Percentiles rank a stretch among this genome's conserved stretches.
Conservation (phyloP, 1,140 invertebrate genomes). For the Megalonaias nervosa region DNA sequence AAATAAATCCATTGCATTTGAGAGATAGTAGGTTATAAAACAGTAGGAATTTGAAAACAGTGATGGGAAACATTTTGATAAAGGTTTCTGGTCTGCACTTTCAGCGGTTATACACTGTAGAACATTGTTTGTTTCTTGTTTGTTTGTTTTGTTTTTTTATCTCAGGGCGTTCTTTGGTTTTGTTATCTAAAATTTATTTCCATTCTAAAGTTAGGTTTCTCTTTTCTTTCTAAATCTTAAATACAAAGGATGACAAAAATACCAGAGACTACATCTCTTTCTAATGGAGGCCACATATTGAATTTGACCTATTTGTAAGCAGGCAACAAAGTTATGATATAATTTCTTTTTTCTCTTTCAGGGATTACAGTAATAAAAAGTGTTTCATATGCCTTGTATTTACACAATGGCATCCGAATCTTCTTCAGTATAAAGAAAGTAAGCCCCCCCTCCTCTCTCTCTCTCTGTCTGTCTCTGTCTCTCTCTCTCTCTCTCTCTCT, state of each 20-base stretch:
- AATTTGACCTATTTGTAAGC: not conserved
- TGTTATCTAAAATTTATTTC: too few relatives aligned
- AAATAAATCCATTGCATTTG: too few relatives aligned
- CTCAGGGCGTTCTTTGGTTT: too few relatives aligned
- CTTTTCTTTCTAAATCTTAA: not conserved
- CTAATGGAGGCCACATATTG: not conserved
- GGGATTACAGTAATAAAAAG: slow-evolving; percentile 43
- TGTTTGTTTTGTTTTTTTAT: too few relatives aligned
- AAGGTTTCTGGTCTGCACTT: too few relatives aligned
- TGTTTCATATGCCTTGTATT: slow-evolving; percentile 84
- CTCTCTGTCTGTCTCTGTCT: slow-evolving; percentile 27
- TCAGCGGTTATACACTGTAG: too few relatives aligned
- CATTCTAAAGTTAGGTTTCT: too few relatives aligned
- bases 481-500: slow-evolving; percentile 17
- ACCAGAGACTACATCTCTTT: not conserved
- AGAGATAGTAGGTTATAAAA: too few relatives aligned
- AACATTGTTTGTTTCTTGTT: too few relatives aligned
- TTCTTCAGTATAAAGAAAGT: slow-evolving; percentile 97
- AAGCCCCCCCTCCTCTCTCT: slow-evolving; percentile 71
- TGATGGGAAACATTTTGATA: too few relatives aligned
- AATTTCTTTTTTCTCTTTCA: slow-evolving; percentile 9
- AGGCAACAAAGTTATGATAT: not conserved
- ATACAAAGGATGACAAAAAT: not conserved
- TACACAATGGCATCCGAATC: slow-evolving; percentile 92
- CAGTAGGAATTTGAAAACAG: too few relatives aligned